Evolutionary conservation across 1,140 invertebrate genomes (phyloP), one percentile per base, ranked within the genome.

Genomic region (Atta texana): DNA sequence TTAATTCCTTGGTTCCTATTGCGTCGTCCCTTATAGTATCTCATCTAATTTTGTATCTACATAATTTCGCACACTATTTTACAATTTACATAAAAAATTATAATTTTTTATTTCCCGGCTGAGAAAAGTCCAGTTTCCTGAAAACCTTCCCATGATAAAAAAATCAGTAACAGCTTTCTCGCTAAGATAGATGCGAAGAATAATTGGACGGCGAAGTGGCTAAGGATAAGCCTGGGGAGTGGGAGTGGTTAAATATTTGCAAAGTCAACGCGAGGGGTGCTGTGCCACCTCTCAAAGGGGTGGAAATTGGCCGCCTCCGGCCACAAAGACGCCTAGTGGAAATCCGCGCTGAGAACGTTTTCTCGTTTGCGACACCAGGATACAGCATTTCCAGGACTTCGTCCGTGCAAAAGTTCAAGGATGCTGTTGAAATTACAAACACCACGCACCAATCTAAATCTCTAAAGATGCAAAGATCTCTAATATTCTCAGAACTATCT

Each of bases 251-350:
- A 84, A 84, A 84, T 84, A 75, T 84, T 84, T 84, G 80, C 80
- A 84, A 84, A 75, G 80, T 84, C 80, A 84, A 84, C 80, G 80
- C 68, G 80, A 61, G 80, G 39, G 55, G 69, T 55, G 80, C 72
- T 18, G 69, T 49, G 39, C 55, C 39, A 31, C 39, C 71, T 39
- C 39, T 61, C 55, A 55, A 51, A 59, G 39, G 39, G 80, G 80
- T 84, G 80, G 80, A 84, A 84, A 84, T 84, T 84, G 80, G 80
- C 57, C 69, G 80, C 80, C 80, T 84, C 80, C 80, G 80, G 80
- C 80, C 80, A 72, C 80, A 84, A 75, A 84, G 80, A 44, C 69
- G 55, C 59, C 39, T n/a, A 61, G 80, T 69, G 80, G 80, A 63
- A 84, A 84, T 84, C 80, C 69, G 55, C 55, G 77, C 49, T n/a